Base-by-base conservation (phyloP, 2,797 vertebrate species). In the Labroides dimidiatus region DNA sequence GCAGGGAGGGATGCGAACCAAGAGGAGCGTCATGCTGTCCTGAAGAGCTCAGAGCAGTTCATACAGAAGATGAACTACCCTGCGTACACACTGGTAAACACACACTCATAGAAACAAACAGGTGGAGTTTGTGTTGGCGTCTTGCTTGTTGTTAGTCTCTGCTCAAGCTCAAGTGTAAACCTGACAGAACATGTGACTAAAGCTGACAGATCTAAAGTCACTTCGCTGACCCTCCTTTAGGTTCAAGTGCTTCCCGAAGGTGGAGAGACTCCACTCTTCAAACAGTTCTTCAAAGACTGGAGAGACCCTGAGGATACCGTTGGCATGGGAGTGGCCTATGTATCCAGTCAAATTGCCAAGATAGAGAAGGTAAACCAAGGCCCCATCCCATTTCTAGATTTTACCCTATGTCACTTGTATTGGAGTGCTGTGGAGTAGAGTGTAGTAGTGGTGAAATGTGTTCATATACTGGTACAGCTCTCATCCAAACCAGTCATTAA, bases 201-300 rank as follows among this genome's bases (percentile, higher is more conserved):
- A 45, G 10, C n/a, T 45, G 45, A 12, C 45, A 21, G 45, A 21
- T 47, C 19, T 11, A 47, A 10, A 9, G n/a, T n/a, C 44, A 45
- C 44, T 45, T 4, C 10, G 3, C 39, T 37, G 0, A 9, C 24
- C 27, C 10, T 33, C 49, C 42, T 4, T 14, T 62, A 92, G 84
- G 64, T 93, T 16, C 87, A 93, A 65, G 77, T 93, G 37, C 64
- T 94, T 1, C 91, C 92, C 11, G 71, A 93, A 63, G 23, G 70
- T 1, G 89, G 88, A 0, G 93, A 94, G 78, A 92, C 93, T 0
- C 80, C 93, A 0, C 87, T 93, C 43, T 94, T 94, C 75, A 90
- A 88, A 55, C 93, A 94, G 69, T 93, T 92, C 83, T 94, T 94
- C 36, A 80, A 79, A 49, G 54, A 82, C 58, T 94, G 93, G 92